These are phyloP conservation scores for Molanna angustata DNA, from an alignment of 2,888 invertebrate genomes.

Conservation along the genomic window DNA sequence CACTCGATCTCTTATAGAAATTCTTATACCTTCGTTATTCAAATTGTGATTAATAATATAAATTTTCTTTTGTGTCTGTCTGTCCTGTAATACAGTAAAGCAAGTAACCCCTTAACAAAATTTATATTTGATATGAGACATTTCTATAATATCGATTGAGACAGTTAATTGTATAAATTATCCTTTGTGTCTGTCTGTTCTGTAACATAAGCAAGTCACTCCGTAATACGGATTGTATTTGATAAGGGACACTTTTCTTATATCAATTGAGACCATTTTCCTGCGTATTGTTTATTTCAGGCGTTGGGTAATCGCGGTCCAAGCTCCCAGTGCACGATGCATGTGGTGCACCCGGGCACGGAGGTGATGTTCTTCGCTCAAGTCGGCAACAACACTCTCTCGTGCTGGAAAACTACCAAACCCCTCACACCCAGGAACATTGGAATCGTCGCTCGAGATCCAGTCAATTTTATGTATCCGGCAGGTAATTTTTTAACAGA, in stretches of 20 bases:
- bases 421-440: constrained; percentile 52
- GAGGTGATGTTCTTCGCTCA: constrained; percentile 68
- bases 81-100: too few species aligned
- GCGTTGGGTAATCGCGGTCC: constrained; percentile 64
- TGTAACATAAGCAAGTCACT: too few species aligned
- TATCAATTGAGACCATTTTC: not conserved
- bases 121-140: not conserved
- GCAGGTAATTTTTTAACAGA: constrained; percentile 42
- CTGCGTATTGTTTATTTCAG: constrained; percentile 38
- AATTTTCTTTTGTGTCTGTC: not conserved
- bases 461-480: constrained; percentile 66
- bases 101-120: too few species aligned
- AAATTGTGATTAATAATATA: too few species aligned
- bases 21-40: too few species aligned
- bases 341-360: constrained; percentile 59
- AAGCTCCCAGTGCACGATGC: constrained; percentile 66
- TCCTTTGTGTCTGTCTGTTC: not conserved
- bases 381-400: constrained; percentile 67
- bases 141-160: not conserved
- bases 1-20: too few species aligned
- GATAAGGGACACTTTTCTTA: too few species aligned
- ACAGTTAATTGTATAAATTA: too few species aligned
- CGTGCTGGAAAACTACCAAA: constrained; percentile 68
- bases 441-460: constrained; percentile 58
- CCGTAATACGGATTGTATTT: not conserved